These are phyloP conservation scores for Glyphotaelius pellucidus DNA, from an alignment of 2,888 invertebrate species.

Conservation along the genomic window DNA sequence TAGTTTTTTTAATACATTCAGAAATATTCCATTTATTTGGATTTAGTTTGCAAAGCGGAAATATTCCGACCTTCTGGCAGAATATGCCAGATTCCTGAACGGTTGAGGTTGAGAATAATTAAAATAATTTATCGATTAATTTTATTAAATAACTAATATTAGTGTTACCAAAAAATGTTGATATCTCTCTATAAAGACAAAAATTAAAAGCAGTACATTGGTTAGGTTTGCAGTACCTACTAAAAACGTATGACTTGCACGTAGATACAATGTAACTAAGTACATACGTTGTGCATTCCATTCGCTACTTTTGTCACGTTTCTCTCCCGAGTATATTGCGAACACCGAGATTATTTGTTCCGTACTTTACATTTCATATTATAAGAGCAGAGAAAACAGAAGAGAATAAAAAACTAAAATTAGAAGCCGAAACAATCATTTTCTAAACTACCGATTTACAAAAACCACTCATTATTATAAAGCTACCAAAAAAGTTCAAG, in stretches of 20 bases:
- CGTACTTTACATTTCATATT: not conserved
- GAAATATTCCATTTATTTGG: no score
- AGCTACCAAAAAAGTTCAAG: not conserved
- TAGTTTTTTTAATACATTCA: no score
- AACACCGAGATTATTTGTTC: not conserved
- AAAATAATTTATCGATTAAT: no score
- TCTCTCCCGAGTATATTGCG: not conserved
- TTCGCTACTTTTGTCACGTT: not conserved
- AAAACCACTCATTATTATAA: not conserved
- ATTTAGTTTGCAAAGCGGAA: no score
- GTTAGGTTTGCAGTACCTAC: not conserved
- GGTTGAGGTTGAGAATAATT: no score
- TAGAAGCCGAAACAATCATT: not conserved
- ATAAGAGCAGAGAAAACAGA: not conserved
- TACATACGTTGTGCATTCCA: not conserved
- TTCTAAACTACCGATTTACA: not conserved
- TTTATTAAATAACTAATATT: no score
- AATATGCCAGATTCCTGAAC: no score
- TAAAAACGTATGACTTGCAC: not conserved
- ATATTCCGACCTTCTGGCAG: no score
- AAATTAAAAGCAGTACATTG: not conserved
- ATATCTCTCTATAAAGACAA: not conserved
- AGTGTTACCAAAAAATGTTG: not conserved
- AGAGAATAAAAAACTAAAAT: not conserved
- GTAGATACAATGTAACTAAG: not conserved